phyloP scores from a whole-genome alignment of 2,888 invertebrate species.

The Metalampra italica region DNA sequence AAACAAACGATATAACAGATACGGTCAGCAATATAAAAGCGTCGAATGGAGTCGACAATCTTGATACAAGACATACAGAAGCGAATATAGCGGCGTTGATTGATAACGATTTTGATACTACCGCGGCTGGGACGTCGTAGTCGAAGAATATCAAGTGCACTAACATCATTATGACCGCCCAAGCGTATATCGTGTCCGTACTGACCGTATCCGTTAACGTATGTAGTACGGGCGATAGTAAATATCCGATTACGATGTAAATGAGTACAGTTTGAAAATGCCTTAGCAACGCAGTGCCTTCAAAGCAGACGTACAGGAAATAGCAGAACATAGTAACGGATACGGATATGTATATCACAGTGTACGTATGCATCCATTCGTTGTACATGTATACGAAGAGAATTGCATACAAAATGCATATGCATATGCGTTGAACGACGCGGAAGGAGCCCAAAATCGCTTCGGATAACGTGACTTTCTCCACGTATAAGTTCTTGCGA shows the following conservation, averaged over 20 bases:
- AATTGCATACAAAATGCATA: conserved; percentile 85
- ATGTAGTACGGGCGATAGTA: conserved; percentile 94
- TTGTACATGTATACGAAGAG: conserved; percentile 86
- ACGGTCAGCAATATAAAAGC: conserved; percentile 94
- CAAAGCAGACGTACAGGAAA: conserved; percentile 70
- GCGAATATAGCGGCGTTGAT: conserved; percentile 97
- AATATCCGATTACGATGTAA: conserved; percentile 91
- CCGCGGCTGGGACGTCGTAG: conserved; percentile 91
- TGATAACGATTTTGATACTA: conserved; percentile 94
- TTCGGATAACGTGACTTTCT: conserved; percentile 83
- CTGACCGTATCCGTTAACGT: conserved; percentile 97
- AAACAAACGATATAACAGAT: conserved; percentile 91
- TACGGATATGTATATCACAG: conserved; percentile 79
- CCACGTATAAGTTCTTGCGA: conserved; percentile 88
- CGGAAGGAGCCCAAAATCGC: conserved; percentile 87
- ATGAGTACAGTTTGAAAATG: conserved; percentile 89
- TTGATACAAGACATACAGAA: conserved; percentile 95
- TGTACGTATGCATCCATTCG: conserved; percentile 81
- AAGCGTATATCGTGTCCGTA: conserved; percentile 98
- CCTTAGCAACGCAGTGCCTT: conserved; percentile 52
- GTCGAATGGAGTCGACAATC: conserved; percentile 90
- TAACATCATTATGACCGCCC: conserved; percentile 91
- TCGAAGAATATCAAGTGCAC: conserved; percentile 95
- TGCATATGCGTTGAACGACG: conserved; percentile 88
- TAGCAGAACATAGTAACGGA: conserved; percentile 80